These are phyloP conservation scores for Poecilia gillii DNA, from an alignment of 2,797 vertebrate species.

Conservation along the genomic window DNA sequence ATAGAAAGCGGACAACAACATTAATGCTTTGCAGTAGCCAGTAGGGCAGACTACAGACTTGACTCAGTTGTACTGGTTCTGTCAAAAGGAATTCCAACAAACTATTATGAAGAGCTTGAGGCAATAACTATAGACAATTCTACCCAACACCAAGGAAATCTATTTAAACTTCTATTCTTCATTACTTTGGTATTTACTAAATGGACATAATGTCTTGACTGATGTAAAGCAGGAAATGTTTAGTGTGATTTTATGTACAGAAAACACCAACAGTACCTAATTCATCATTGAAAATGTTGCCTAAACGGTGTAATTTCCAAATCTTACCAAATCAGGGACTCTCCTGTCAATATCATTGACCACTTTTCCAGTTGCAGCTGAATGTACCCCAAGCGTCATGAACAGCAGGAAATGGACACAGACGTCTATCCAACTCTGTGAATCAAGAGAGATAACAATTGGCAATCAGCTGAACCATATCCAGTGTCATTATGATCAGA, in stretches of 20 bases:
- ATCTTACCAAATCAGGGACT: slow-evolving; percentile 81
- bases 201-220: neutral
- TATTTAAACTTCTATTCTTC: neutral
- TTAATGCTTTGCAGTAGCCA: neutral
- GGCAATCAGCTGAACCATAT: slow-evolving; percentile 1
- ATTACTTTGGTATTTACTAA: neutral
- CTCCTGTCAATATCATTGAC: slow-evolving; percentile 82
- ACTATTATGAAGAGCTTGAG: neutral
- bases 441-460: slow-evolving; percentile 23
- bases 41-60: neutral
- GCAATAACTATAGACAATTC: neutral
- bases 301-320: neutral
- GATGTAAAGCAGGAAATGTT: neutral
- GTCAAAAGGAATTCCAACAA: neutral
- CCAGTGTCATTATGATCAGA: neutral
- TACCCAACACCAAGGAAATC: neutral
- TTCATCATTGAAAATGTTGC: neutral
- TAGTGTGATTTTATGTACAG: neutral
- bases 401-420: slow-evolving; percentile 86
- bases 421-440: slow-evolving; percentile 85
- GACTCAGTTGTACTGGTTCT: neutral
- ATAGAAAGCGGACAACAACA: neutral
- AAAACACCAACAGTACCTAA: neutral
- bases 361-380: slow-evolving; percentile 81
- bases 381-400: slow-evolving; percentile 81